A percentile compares a stretch with the other conserved stretches of the same genome.
These are phyloP conservation scores for Diachrysia chrysitis DNA, from an alignment of 2,888 invertebrate genomes.

Conservation along the genomic window DNA sequence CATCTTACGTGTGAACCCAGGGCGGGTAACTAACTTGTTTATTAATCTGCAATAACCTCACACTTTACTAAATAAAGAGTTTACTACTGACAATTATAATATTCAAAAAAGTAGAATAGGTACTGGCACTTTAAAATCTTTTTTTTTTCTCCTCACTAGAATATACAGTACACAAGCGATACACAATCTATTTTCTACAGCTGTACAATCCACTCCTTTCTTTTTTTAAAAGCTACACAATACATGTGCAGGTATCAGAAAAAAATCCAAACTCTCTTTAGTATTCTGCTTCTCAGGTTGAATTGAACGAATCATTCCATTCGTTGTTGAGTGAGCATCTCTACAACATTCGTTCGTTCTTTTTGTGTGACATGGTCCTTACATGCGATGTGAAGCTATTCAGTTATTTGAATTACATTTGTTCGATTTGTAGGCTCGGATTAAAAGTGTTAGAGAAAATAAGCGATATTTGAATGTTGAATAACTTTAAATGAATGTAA, in stretches of 20 bases:
- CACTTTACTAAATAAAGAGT: too few relatives aligned
- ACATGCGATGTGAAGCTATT: slow-evolving; percentile 35
- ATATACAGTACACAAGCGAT: background rate
- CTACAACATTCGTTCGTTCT: slow-evolving; percentile 42
- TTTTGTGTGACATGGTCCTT: slow-evolving; percentile 40
- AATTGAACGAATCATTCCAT: slow-evolving; percentile 49
- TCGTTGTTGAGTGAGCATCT: slow-evolving; percentile 49
- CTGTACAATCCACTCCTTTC: background rate
- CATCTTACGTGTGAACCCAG: too few relatives aligned
- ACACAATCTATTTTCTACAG: background rate
- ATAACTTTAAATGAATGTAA: background rate
- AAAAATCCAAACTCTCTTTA: slow-evolving; percentile 30
- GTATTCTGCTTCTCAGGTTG: slow-evolving; percentile 41
- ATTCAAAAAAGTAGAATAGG: too few relatives aligned
- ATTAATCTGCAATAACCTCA: too few relatives aligned
- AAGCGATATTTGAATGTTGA: background rate
- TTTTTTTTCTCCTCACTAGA: too few relatives aligned
- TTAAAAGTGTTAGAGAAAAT: background rate
- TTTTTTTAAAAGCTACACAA: background rate
- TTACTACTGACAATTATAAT: too few relatives aligned
- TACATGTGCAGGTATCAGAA: slow-evolving; percentile 13
- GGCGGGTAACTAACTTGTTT: too few relatives aligned
- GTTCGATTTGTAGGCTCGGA: slow-evolving; percentile 15
- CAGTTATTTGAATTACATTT: slow-evolving; percentile 29
- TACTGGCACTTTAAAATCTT: too few relatives aligned